Conservation (phyloP, 2,888 invertebrate genomes). For the Diabrotica balteata region DNA sequence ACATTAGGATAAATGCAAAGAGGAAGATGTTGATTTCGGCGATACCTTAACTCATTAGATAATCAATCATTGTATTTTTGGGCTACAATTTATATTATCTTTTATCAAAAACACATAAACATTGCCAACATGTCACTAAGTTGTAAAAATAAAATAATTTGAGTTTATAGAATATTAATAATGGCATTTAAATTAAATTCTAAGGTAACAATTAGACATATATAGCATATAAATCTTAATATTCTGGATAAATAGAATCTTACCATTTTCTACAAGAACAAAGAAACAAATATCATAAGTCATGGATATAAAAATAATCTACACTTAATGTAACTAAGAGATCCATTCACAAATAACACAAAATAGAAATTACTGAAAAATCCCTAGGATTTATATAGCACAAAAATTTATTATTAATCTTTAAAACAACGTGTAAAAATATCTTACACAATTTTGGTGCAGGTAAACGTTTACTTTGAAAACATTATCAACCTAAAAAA, state of each 20-base stretch:
- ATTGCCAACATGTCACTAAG: too few relatives aligned
- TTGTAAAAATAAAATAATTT: too few relatives aligned
- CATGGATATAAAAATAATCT: slow-evolving; percentile 36
- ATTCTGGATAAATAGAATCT: slow-evolving; percentile 18
- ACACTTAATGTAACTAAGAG: slow-evolving; percentile 41
- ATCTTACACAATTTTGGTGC: slow-evolving; percentile 27
- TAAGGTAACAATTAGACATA: slow-evolving; percentile 20
- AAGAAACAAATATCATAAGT: slow-evolving; percentile 22
- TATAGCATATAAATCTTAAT: slow-evolving; percentile 12
- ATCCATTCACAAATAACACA: slow-evolving; percentile 43
- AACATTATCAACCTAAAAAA: slow-evolving; percentile 83
- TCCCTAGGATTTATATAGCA: slow-evolving; percentile 37
- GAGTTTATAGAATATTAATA: slow-evolving; percentile 11
- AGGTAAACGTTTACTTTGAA: slow-evolving; percentile 57
- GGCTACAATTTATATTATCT: too few relatives aligned
- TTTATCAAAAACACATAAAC: too few relatives aligned
- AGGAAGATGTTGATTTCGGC: too few relatives aligned
- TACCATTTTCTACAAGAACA: neutral
- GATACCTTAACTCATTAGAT: too few relatives aligned
- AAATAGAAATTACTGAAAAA: slow-evolving; percentile 33
- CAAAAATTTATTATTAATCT: slow-evolving; percentile 36
- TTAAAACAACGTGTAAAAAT: slow-evolving; percentile 36
- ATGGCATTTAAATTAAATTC: slow-evolving; percentile 14
- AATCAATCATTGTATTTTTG: too few relatives aligned
- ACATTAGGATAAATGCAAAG: too few relatives aligned